phyloP scores from a whole-genome alignment of 2,113 vertebrate species.

The Garra rufa region DNA sequence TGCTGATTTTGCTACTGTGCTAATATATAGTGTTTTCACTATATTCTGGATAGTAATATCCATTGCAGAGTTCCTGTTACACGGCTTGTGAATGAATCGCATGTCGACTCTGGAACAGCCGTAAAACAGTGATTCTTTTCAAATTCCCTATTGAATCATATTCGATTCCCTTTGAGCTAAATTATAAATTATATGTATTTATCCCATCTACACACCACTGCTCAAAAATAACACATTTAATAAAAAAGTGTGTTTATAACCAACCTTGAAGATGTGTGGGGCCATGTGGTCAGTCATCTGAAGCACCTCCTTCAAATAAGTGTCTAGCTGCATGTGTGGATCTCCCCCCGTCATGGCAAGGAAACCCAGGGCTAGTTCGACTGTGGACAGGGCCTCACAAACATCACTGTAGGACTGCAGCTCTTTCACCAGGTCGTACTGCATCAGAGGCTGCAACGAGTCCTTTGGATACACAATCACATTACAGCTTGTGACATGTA shows the following conservation, averaged over 20 bases:
- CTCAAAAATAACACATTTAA: no score
- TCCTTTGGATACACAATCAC: conserved; percentile 70
- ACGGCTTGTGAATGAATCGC: no score
- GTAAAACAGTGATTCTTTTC: no score
- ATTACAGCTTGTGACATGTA: background rate
- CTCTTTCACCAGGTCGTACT: conserved; percentile 78
- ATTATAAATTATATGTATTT: no score
- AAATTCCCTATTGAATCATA: no score
- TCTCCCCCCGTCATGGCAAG: conserved; percentile 86
- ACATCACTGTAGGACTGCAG: conserved; percentile 89
- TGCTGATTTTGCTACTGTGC: no score
- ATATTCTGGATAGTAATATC: no score
- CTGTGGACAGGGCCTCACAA: conserved; percentile 86
- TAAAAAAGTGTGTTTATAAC: conserved; percentile 42
- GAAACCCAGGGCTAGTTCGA: conserved; percentile 87
- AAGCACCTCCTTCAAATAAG: conserved; percentile 82
- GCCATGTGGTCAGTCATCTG: conserved; percentile 86
- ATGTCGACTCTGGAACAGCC: no score
- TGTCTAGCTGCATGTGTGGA: conserved; percentile 76
- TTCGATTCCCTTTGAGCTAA: no score
- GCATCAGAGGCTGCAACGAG: conserved; percentile 76
- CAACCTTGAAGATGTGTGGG: conserved; percentile 83
- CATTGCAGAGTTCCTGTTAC: no score
- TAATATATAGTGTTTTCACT: no score
- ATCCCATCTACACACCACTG: no score